These are phyloP conservation scores for Adrianichthys oophorus DNA, from an alignment of 2,797 vertebrate species.

Conservation along the genomic window DNA sequence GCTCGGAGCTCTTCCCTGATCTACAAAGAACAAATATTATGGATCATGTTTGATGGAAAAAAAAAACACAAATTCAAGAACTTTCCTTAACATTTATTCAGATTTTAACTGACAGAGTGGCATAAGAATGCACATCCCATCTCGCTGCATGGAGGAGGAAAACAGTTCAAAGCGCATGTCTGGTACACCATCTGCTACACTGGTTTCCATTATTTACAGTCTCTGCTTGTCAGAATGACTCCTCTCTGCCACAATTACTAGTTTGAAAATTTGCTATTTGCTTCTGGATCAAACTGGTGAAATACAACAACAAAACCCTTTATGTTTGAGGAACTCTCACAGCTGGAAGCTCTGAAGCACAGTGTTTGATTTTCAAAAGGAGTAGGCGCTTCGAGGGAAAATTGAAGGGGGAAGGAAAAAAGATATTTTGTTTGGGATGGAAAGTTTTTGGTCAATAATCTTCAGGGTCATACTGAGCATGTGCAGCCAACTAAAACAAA, in stretches of 20 bases:
- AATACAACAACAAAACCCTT: slow-evolving; percentile 42
- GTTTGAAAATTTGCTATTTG: slow-evolving; percentile 10
- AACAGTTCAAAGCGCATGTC: too few relatives aligned
- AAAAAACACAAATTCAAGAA: not conserved
- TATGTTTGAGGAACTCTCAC: slow-evolving; percentile 28
- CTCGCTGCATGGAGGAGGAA: too few relatives aligned
- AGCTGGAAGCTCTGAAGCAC: slow-evolving; percentile 34
- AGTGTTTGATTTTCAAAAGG: slow-evolving; percentile 44
- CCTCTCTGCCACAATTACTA: slow-evolving; percentile 46
- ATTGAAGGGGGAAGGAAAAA: slow-evolving; percentile 4
- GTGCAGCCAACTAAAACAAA: slow-evolving; percentile 64
- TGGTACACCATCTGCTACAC: too few relatives aligned
- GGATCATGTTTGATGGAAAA: not conserved
- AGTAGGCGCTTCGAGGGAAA: slow-evolving; percentile 30
- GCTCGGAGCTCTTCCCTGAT: slow-evolving; percentile 93
- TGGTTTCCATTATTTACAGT: too few relatives aligned
- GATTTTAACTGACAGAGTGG: too few relatives aligned
- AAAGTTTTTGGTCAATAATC: slow-evolving; percentile 50
- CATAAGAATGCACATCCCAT: too few relatives aligned
- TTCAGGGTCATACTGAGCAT: slow-evolving; percentile 54
- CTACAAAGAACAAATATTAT: slow-evolving; percentile 61
- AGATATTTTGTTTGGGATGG: slow-evolving; percentile 25
- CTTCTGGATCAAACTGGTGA: too few relatives aligned
- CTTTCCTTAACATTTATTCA: too few relatives aligned
- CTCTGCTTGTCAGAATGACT: slow-evolving; percentile 14